Evolutionary conservation across 2,113 vertebrate genomes (phyloP), one percentile per base, ranked within the genome.

Genomic region (Bagarius yarrelli): DNA sequence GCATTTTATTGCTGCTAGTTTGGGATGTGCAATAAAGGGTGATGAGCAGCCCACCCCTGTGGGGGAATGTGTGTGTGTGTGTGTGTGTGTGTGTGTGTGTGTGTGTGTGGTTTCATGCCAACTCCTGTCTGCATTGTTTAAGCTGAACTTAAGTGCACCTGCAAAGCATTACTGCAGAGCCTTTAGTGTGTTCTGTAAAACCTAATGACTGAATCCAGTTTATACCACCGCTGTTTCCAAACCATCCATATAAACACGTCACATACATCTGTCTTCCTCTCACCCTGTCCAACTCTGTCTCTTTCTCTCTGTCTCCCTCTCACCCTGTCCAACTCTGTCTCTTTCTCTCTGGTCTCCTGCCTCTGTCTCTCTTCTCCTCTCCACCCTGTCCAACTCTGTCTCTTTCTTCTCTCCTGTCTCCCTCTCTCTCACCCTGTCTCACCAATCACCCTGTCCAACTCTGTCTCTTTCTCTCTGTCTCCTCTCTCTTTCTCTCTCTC

Each of bases 81-180:
- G 57, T n/a, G n/a, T 55, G 19, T 55, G 47, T 27, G 50, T 40
- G 60, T 75, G 30, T 59, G 34, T 59, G 23, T 44, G 50, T 34
- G 44, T 50, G 60, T 53, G 76, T 21, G 32, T 27, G 27, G 25
- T 87, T 85, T 91, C 85, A 88, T 90, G 88, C 89, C 81, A 84
- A 81, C 75, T 84, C 59, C 76, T 76, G 81, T 44, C 72, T 82
- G 83, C 64, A 90, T 86, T 88, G 80, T 86, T 89, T 88, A 87
- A 87, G 83, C 83, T 85, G 71, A 88, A 90, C 85, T 81, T 83
- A 86, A 87, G 90, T 86, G 80, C 91, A 88, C 61, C 80, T 89
- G 85, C 84, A 83, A 86, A 80, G 66, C 83, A 86, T 88, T 85
- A 82, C 71, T 52, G 76, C 82, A 87, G 84, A 78, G 86, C 83